Evolutionary conservation across 2,888 invertebrate species (phyloP), one percentile per base, ranked within the genome.

Genomic region (Agrotis segetum): DNA sequence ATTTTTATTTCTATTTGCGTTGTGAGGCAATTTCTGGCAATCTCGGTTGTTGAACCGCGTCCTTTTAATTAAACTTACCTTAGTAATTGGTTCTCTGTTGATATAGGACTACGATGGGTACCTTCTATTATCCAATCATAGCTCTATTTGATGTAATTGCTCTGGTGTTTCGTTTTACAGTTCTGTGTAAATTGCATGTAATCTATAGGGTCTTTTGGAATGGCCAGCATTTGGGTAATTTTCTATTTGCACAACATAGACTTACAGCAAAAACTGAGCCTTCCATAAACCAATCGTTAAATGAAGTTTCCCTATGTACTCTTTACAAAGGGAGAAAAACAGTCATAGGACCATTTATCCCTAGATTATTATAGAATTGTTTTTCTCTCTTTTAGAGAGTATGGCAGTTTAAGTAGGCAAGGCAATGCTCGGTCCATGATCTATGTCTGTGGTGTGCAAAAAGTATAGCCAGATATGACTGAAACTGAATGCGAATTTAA

Each of bases 61-160:
- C 63, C 63, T 44, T 74, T 79, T 74, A 19, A 56, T 64, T 53
- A 6, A 52, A 40, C 40, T 34, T 53, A 21, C 52, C 24, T 19
- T 50, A 40, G 50, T 63, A 49, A 61, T 56, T 61, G 29, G 40
- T 44, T 34, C 34, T 74, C 21, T 75, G 60, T 79, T 79, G 40
- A 24, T 29, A 79, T 53, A 69, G 75, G 75, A 77, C 64, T 34
- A 17, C 17, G 5, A 9, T 13, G 14, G 4, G 3, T 34, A 46
- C 21, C 34, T 79, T 77, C 73, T 79, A 74, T 74, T 68, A 63
- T 47, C 14, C 52, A 52, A 68, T 64, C 19, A 64, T 59, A 24
- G 63, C 58, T 62, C 63, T 50, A 68, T 50, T 77, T 74, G 19
- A 14, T 71, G 47, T 71, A 19, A 58, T 52, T 77, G 59, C 56